Base-by-base conservation (phyloP, 2,797 vertebrate genomes). In the Gallinago nigripennis region DNA sequence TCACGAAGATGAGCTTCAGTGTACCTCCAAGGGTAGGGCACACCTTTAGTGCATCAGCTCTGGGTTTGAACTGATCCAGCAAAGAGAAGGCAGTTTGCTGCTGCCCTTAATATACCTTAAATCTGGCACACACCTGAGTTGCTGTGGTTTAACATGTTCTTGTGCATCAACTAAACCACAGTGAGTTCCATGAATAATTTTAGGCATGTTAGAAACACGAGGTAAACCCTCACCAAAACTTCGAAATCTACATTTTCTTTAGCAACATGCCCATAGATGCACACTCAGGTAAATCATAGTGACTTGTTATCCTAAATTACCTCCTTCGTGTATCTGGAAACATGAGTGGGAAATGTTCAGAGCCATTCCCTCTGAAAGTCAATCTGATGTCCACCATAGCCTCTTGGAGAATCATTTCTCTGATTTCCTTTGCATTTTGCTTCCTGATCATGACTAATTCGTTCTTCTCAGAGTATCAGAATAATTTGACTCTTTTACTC, bases 31-130 rank as follows among this genome's bases (percentile, higher is more conserved):
- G 25, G 6, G 30, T 6, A 51, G 56, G 18, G 5, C 51, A 45
- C 7, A 3, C 2, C 31, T 82, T 61, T 28, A 75, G 25, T 16
- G 2, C 4, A 2, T 23, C 16, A 20, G 3, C 31, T 69, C 31
- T 84, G 33, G n/a, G 82, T 24, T 3, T 61, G 58, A 46, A 57
- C 8, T 43, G 30, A 60, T 28, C 27, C 70, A 76, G 6, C 16
- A 80, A 33, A 7, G 51, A 82, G 23, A 57, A 76, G 24, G 20
- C 9, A 39, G 8, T 53, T 91, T 68, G 11, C 30, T 79, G 21
- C 28, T 73, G 46, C 35, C 37, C 9, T 80, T 66, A 17, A 16
- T 17, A 6, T 1, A 0, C 33, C 23, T 1, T 13, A 6, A 75
- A 73, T 45, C 48, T 28, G 20, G 33, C 43, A 33, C 18, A 46